Evolutionary conservation across 1,140 invertebrate species (phyloP).

Genomic region (Protaetia brevitarsis): DNA sequence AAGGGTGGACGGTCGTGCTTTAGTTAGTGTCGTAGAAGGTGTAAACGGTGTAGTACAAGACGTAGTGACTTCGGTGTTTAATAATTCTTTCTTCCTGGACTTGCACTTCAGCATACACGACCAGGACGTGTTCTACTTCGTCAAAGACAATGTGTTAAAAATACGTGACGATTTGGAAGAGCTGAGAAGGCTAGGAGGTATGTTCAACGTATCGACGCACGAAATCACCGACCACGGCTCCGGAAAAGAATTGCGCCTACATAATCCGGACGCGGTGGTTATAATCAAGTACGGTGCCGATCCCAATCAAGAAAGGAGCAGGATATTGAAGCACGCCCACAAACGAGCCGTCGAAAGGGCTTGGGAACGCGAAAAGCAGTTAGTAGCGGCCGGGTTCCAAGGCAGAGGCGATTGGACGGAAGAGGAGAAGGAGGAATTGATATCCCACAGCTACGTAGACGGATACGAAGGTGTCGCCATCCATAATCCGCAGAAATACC

Average conservation of each 20-base stretch:
- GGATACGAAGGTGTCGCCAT: slow-evolving; percentile 89
- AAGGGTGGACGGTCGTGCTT: slow-evolving; percentile 69
- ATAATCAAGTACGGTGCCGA: slow-evolving; percentile 91
- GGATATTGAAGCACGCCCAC: slow-evolving; percentile 88
- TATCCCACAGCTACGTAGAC: slow-evolving; percentile 79
- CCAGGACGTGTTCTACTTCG: slow-evolving; percentile 92
- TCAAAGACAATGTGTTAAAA: slow-evolving; percentile 86
- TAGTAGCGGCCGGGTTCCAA: slow-evolving; percentile 82
- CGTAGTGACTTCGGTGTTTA: slow-evolving; percentile 89
- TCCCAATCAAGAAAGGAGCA: slow-evolving; percentile 76
- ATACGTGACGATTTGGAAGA: slow-evolving; percentile 87
- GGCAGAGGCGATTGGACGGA: slow-evolving; percentile 84
- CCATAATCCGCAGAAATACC: slow-evolving; percentile 84
- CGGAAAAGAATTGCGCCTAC: slow-evolving; percentile 75
- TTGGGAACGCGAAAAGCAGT: slow-evolving; percentile 88
- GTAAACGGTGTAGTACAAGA: slow-evolving; percentile 86
- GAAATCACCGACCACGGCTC: slow-evolving; percentile 78
- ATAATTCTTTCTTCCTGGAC: slow-evolving; percentile 89
- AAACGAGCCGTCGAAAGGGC: slow-evolving; percentile 85
- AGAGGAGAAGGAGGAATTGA: slow-evolving; percentile 86
- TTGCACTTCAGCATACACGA: slow-evolving; percentile 88
- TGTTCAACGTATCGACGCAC: slow-evolving; percentile 92
- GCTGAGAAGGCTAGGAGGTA: slow-evolving; percentile 75
- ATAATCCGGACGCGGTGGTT: slow-evolving; percentile 82
- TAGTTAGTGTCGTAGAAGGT: slow-evolving; percentile 81